A percentile compares a stretch with the other conserved stretches of the same genome.
Conservation (phyloP, 2,113 vertebrate genomes). For the Melanostigma gelatinosum region DNA sequence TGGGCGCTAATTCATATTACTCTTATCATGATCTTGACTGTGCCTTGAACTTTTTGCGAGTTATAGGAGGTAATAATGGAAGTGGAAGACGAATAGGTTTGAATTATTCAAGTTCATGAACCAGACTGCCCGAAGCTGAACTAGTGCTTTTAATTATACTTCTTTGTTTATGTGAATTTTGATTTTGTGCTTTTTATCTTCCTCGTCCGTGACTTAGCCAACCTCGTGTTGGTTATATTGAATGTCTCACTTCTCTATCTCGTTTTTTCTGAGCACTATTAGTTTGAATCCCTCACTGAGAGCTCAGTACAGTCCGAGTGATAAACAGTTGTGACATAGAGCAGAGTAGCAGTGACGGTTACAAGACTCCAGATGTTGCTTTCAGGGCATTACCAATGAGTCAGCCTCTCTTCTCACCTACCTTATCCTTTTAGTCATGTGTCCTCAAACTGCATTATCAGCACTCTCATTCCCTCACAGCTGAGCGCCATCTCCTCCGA, state of each 20-base stretch:
- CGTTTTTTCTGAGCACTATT: not conserved
- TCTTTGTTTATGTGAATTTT: not conserved
- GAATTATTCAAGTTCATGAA: not conserved
- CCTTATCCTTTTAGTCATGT: not conserved
- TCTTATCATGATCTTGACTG: conserved; percentile 4
- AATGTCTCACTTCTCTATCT: not conserved
- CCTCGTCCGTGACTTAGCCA: not conserved
- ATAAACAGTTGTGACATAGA: conserved; percentile 17
- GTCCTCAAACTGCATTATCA: conserved; percentile 15
- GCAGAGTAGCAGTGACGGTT: not conserved
- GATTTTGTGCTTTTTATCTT: conserved; percentile 1
- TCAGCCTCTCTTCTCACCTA: conserved; percentile 5
- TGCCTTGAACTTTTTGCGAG: conserved; percentile 18
- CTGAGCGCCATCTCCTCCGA: conserved; percentile 1
- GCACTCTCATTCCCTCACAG: conserved; percentile 22
- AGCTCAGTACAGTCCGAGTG: not conserved
- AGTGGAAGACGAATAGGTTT: not conserved
- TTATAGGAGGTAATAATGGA: not conserved
- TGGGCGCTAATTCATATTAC: not conserved
- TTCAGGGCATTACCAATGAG: not conserved
- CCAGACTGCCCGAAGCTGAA: not conserved
- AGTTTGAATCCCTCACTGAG: not conserved
- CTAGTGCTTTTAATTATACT: not conserved
- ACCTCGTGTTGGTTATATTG: not conserved
- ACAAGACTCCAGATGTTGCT: conserved; percentile 29